Evolutionary conservation across 2,797 vertebrate species (phyloP).

Genomic region (Falco rusticolus): DNA sequence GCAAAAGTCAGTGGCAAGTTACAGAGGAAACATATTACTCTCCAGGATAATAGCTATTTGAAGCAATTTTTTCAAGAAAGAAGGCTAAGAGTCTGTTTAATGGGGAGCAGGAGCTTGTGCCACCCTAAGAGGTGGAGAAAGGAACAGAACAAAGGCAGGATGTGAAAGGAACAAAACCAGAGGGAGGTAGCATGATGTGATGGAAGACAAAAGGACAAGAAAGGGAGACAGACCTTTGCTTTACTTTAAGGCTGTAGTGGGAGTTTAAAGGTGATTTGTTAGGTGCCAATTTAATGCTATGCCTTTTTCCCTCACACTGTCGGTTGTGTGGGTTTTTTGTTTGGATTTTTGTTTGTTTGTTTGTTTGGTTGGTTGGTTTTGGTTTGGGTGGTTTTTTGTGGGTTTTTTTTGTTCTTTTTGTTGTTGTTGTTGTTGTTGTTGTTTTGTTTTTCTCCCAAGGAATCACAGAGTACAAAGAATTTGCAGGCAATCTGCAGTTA

Average conservation of each 20-base stretch:
- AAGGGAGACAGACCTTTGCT: background rate
- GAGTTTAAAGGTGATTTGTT: background rate
- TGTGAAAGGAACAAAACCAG: background rate
- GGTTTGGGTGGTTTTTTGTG: background rate
- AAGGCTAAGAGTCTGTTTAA: background rate
- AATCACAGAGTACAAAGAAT: background rate
- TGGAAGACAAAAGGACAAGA: background rate
- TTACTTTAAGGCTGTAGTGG: background rate
- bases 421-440: background rate
- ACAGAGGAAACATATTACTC: background rate
- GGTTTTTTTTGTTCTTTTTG: no score
- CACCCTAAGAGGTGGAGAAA: background rate
- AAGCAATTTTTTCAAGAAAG: background rate
- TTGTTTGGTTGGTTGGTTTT: no score
- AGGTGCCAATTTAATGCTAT: background rate
- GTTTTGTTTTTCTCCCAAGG: background rate
- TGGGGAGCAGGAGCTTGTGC: background rate
- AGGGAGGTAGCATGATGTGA: background rate
- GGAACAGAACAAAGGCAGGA: background rate
- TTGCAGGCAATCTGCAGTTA: background rate
- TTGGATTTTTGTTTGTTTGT: background rate
- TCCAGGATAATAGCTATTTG: background rate
- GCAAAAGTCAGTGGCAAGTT: background rate
- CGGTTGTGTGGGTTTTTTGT: background rate
- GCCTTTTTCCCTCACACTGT: background rate